These are phyloP conservation scores for Prosopocoilus inquinatus DNA, from an alignment of 2,888 invertebrate genomes.

Conservation along the genomic window DNA sequence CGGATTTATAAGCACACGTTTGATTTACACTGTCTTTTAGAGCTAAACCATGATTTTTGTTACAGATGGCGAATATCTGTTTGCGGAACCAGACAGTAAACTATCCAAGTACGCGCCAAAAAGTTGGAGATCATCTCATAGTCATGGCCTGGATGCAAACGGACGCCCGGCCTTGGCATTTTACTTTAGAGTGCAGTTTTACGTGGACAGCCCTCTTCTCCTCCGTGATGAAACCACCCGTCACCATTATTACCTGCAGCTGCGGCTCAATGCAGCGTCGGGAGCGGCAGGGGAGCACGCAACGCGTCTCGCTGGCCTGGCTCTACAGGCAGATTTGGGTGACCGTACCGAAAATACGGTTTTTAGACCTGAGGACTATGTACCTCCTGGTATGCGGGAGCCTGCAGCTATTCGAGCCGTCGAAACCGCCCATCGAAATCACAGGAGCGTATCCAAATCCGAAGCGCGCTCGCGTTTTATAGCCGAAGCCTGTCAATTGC, in stretches of 20 bases:
- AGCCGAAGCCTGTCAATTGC: constrained; percentile 79
- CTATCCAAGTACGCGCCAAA: constrained; percentile 95
- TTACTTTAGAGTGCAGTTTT: constrained; percentile 90
- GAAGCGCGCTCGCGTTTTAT: constrained; percentile 89
- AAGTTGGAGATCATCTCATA: constrained; percentile 92
- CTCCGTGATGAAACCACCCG: constrained; percentile 88
- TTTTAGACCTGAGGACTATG: constrained; percentile 83
- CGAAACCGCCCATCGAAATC: constrained; percentile 79
- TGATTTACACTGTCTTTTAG: constrained; percentile 15
- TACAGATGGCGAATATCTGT: constrained; percentile 94
- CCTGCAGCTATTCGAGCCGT: constrained; percentile 58
- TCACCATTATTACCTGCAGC: constrained; percentile 92
- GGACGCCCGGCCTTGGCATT: constrained; percentile 86
- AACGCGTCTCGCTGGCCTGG: constrained; percentile 79
- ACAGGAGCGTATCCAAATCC: constrained; percentile 68
- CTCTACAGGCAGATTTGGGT: constrained; percentile 90
- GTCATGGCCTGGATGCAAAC: constrained; percentile 86
- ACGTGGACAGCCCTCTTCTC: constrained; percentile 87
- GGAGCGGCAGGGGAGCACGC: constrained; percentile 64
- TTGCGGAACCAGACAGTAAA: constrained; percentile 93
- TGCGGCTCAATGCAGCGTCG: constrained; percentile 81
- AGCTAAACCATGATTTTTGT: constrained; percentile 36
- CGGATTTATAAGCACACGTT: no score
- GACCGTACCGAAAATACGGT: constrained; percentile 62
- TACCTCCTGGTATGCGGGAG: constrained; percentile 66